Percentiles rank a stretch among this genome's conserved stretches.
phyloP scores from a whole-genome alignment of 2,797 vertebrate genomes.

The Rhyacichthys aspro region DNA sequence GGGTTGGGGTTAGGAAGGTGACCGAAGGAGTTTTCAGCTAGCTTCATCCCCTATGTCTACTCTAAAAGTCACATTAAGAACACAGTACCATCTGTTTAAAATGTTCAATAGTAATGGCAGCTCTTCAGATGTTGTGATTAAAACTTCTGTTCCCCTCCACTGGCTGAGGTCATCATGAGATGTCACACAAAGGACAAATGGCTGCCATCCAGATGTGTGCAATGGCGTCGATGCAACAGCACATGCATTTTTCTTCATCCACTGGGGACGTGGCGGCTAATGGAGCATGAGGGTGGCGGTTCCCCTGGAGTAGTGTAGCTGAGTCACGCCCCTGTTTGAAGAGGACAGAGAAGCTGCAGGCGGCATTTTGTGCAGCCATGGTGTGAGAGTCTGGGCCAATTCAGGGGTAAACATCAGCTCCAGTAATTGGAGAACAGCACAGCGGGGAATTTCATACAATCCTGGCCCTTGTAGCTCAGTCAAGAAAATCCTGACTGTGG shows the following conservation, averaged over 20 bases:
- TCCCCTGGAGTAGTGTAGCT: conserved; percentile 60
- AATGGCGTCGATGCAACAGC: conserved; percentile 45
- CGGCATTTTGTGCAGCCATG: conserved; percentile 55
- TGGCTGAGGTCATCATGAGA: conserved; percentile 43
- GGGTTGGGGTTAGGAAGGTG: too few relatives aligned
- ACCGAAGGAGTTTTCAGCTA: too few relatives aligned
- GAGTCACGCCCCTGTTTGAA: conserved; percentile 67
- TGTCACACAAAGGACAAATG: conserved; percentile 40
- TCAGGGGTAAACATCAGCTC: conserved; percentile 67
- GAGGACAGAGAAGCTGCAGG: conserved; percentile 58
- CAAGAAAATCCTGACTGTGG: conserved; percentile 41
- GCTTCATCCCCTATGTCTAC: too few relatives aligned
- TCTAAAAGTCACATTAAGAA: too few relatives aligned
- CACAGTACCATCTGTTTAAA: too few relatives aligned
- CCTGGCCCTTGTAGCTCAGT: conserved; percentile 45
- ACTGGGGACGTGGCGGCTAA: conserved; percentile 66
- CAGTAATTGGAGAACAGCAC: conserved; percentile 73
- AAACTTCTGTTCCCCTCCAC: conserved; percentile 43
- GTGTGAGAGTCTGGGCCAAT: conserved; percentile 59
- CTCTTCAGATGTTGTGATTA: conserved; percentile 40
- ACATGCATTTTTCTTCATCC: conserved; percentile 77
- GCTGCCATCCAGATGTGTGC: conserved; percentile 65
- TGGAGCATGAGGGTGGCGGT: conserved; percentile 76
- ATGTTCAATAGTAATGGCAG: background rate
- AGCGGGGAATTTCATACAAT: conserved; percentile 68